Base-by-base conservation (phyloP, 2,113 vertebrate species). In the Muscicapa adusta region DNA sequence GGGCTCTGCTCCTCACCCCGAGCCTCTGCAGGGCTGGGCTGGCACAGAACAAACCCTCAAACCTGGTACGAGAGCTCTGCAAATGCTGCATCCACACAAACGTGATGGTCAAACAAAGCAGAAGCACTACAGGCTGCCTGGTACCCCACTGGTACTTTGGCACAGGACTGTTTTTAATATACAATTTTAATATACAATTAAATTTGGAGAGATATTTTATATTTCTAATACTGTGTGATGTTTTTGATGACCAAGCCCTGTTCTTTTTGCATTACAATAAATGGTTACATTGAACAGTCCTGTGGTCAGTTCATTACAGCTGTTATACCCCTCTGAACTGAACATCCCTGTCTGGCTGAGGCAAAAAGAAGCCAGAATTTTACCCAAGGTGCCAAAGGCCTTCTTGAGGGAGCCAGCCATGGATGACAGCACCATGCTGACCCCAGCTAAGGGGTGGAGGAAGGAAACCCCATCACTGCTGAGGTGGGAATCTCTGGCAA, bases 1-100 rank as follows among this genome's bases (percentile, higher is more conserved):
- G 24, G 8, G n/a, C 71, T n/a, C 28, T 33, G 63, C 25, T 14
- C 14, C 25, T 14, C 4, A 1, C 28, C 57, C 0, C 0, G 2
- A 9, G 36, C 40, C 61, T 18, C 61, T 61, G 61, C 61, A 68
- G 70, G 31, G 13, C 42, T 6, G 3, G 38, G 36, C 50, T 8
- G 25, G 34, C 63, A 65, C 43, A 25, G 83, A 20, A 17, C 51
- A 24, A 34, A 8, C 5, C 9, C 36, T 14, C 26, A 2, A 2
- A 18, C 4, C 28, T 3, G 22, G 14, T 51, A 45, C 0, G 0
- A 42, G 56, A 20, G 20, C 34, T 6, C 51, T 84, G 22, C 25
- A 10, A 7, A 1, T 2, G 13, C 42, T 31, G 62, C 71, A 62
- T 10, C 48, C 33, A 33, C 34, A 18, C 57, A 51, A 68, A 15